These are phyloP conservation scores for Centropyge bicolor DNA, from an alignment of 2,797 vertebrate genomes.

Conservation along the genomic window DNA sequence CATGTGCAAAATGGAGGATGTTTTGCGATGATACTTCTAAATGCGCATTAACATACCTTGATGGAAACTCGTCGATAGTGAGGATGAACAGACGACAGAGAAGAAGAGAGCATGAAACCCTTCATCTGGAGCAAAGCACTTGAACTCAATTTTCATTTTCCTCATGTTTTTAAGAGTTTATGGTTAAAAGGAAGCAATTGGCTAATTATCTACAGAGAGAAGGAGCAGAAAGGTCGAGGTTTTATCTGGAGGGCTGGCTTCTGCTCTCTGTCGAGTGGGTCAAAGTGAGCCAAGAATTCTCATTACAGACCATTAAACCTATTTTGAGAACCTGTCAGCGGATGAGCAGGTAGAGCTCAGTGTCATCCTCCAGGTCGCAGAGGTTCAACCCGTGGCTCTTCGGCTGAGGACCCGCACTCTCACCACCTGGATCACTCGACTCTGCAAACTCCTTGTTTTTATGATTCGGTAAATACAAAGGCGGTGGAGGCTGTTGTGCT, in stretches of 20 bases:
- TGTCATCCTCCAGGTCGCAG: conserved; percentile 13
- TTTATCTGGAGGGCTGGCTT: conserved; percentile 54
- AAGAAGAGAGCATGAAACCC: background rate
- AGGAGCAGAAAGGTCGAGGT: conserved; percentile 58
- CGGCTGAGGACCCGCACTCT: background rate
- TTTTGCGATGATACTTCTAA: too few species aligned
- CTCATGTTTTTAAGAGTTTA: conserved; percentile 34
- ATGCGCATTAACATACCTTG: too few species aligned
- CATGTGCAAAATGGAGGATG: too few species aligned
- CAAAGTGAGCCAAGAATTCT: conserved; percentile 43
- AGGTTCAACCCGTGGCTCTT: conserved; percentile 29
- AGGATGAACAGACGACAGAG: background rate
- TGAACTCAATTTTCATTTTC: conserved; percentile 22
- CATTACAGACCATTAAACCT: conserved; percentile 53
- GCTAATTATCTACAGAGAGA: conserved; percentile 61
- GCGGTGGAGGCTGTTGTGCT: conserved; percentile 5
- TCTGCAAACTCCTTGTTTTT: conserved; percentile 30
- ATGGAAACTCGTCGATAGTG: background rate
- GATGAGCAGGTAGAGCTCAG: conserved; percentile 3
- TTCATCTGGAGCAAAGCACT: conserved; percentile 16
- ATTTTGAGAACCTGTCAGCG: conserved; percentile 17
- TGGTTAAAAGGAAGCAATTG: conserved; percentile 55
- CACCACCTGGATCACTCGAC: background rate
- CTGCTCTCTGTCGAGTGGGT: conserved; percentile 25
- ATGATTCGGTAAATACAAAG: conserved; percentile 29